Evolutionary conservation across 2,888 invertebrate species (phyloP), one percentile per base, ranked within the genome.

Genomic region (Diabrotica balteata): DNA sequence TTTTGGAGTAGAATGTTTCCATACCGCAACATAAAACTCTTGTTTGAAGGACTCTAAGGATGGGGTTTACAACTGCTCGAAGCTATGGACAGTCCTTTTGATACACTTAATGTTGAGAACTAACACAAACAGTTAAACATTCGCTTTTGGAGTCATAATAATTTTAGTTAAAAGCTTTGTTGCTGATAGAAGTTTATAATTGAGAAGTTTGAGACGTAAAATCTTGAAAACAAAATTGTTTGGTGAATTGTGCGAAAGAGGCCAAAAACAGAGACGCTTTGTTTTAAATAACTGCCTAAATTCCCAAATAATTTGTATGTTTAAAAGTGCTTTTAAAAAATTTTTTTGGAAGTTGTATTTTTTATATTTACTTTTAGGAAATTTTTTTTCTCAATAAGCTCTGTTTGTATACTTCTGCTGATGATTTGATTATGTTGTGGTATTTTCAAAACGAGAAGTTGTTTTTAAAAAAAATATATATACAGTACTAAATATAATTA

Each of bases 21-120:
- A 11, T 10, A 17, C 52, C 22, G 32, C 52, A 53, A 22, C 52
- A 17, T 53, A 22, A 22, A 53, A 53, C 52, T 53, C 8, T 22
- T 22, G 22, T 53, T 53, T 22, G 32, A 53, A 53, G 17, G 22
- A 53, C 52, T 53, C n/a, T 1, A 17, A 53, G 17, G 52, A 53
- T 53, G 52, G 52, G 52, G 22, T 53, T 53, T 32, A 53, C 22
- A 53, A 53, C 32, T 17, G 52, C 52, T 53, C 32, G 52, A 53
- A 53, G 52, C 52, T 7, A 53, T 22, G 47, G 47, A 8, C 47
- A 8, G 47, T 8, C 10, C 47, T 10, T 47, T 47, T 32, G 32
- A 32, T 32, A 32, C 32, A 32, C 32, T 32, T 47, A 47, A 10
- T 47, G 47, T 47, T 47, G 8, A 47, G 10, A 47, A 47, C 47